Base-by-base conservation (phyloP, 2,113 vertebrate species). In the Rhinolophus sinicus region DNA sequence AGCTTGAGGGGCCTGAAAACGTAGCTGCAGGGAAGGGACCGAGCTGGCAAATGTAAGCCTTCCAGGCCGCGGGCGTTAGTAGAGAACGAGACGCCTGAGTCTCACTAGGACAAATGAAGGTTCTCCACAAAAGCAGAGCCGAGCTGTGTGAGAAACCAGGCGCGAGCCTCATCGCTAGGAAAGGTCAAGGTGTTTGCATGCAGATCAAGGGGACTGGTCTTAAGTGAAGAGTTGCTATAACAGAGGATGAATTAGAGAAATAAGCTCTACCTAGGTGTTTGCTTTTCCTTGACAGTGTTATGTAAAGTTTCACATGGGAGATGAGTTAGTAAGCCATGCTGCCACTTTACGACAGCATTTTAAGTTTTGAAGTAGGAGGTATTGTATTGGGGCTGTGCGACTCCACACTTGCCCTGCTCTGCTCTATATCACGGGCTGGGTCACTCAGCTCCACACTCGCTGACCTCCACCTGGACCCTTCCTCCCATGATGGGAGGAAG, bases 241-340 rank as follows among this genome's bases (percentile, higher is more conserved):
- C 3, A 18, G 77, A 73, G 54, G 65, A 30, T 0, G 10, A 16
- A 22, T 2, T 7, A 92, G 69, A 56, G 44, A 38, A n/a, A 52
- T 3, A 22, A 75, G 22, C 80, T 85, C 10, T 22, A 3, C 5
- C 11, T 6, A 14, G 16, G 54, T 44, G 91, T 72, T 30, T 62
- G 35, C 33, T 18, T 94, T 93, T 88, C 33, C 84, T 93, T 77
- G 65, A 76, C 76, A 90, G 76, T 24, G n/a, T 84, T 75, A 26
- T 1, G 3, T 76, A n/a, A 64, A 67, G 62, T 56, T 95, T 58
- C 50, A 3, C 70, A 14, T 7, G 35, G n/a, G 88, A 70, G 60
- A 22, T 21, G 33, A 94, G 72, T 35, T 70, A 3, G n/a, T 38
- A 35, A 60, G n/a, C 73, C 28, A 10, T 3, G 65, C 28, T 18